Evolutionary conservation across 2,888 invertebrate species (phyloP), one percentile per base, ranked within the genome.

Genomic region (Myopa tessellatipennis): DNA sequence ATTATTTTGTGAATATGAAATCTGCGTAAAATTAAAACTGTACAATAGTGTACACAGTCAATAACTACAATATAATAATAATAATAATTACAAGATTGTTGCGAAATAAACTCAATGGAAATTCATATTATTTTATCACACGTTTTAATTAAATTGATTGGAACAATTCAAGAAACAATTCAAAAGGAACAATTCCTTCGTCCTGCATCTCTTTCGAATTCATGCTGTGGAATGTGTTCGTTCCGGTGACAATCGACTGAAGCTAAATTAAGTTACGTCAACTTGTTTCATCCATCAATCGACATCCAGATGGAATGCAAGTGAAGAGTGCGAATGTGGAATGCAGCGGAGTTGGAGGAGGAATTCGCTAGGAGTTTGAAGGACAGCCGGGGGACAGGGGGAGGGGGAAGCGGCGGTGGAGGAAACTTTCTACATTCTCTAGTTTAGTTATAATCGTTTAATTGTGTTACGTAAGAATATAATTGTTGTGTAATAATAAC

Each of bases 371-470:
- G n/a, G n/a, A n/a, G n/a, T n/a, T n/a, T n/a, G n/a, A n/a, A n/a
- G n/a, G n/a, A n/a, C n/a, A n/a, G n/a, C n/a, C n/a, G n/a, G n/a
- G n/a, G n/a, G n/a, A n/a, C n/a, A n/a, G n/a, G 45, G 10, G 45
- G 45, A 45, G 45, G 6, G 7, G 45, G 45, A 8, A 10, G 10
- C 10, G 6, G 45, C 10, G 45, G 45, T 45, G 3, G 45, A 45
- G 45, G 55, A 4, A 6, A n/a, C 55, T 72, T 63, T 75, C 18
- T 61, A 18, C 14, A 77, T 79, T 79, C 38, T 79, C 80, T 79
- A 78, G 70, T 80, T 81, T 81, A 82, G 73, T 79, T 76, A 74
- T 70, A 70, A 52, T 70, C 70, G 70, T 75, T 50, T 67, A 74
- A 65, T 75, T 74, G 14, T 74, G 77, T 76, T 70, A 14, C 70